Base-by-base conservation (phyloP, 2,888 invertebrate genomes). In the Chrysodeixis includens region DNA sequence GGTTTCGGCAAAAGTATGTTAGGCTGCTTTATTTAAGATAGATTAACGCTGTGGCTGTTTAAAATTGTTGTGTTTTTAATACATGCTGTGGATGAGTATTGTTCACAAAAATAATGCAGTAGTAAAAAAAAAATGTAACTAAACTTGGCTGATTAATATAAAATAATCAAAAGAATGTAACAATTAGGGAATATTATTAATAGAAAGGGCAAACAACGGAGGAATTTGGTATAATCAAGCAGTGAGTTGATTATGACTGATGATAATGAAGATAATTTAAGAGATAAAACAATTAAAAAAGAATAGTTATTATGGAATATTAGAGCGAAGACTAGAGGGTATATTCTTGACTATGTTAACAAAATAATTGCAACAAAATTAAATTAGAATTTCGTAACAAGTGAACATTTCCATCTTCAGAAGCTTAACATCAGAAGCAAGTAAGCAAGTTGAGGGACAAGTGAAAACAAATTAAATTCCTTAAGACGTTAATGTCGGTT, bases 391-490 rank as follows among this genome's bases (percentile, higher is more conserved):
- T 40, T n/a, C n/a, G 40, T n/a, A 40, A 40, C 40, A 40, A 40
- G n/a, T 14, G 14, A 40, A 40, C n/a, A 40, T 40, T 40, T n/a
- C 40, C 40, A 40, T 40, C 46, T 44, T 10, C 30, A 26, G 62
- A 53, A 64, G 32, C 61, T 58, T 35, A 74, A 79, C 69, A 76
- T 78, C 80, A 78, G 35, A 78, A 20, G 57, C 46, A 71, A 66
- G 59, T 76, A 78, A 20, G 57, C 46, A 71, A 66, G 59, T 76
- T 76, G 77, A 64, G 79, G 79, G 87, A 85, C 85, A 86, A 88
- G 85, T 87, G 87, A 88, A 89, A 88, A 88, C 89, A 93, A 93
- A 93, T 93, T 93, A 93, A 93, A 93, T 93, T 93, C 92, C 90
- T 75, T 76, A 82, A 92, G 91, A 92, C 88, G 91, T 79, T 90